A percentile compares a stretch with the other conserved stretches of the same genome.
These are phyloP conservation scores for Mystacornis crossleyi DNA, from an alignment of 2,113 vertebrate species.

Conservation along the genomic window DNA sequence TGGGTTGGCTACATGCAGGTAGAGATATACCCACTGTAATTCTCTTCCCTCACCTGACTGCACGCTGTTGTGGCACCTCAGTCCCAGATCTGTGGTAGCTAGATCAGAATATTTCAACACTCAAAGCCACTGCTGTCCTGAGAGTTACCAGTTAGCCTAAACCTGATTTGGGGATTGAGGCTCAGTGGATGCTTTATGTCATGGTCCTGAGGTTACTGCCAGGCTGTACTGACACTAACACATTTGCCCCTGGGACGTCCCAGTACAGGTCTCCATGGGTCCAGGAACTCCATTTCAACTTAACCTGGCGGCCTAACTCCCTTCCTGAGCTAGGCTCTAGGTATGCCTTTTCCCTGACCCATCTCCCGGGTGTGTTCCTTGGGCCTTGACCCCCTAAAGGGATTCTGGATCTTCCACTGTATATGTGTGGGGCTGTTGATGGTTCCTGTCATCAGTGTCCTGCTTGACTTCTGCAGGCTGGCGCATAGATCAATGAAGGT, in stretches of 20 bases:
- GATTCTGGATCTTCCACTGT: neutral
- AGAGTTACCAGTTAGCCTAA: neutral
- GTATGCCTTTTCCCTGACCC: neutral
- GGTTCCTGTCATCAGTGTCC: accelerated
- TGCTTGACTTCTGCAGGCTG: neutral
- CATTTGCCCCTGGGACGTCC: accelerated
- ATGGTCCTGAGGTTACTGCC: neutral
- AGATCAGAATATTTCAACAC: neutral
- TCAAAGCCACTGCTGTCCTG: neutral
- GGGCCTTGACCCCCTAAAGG: neutral
- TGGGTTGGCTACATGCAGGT: neutral
- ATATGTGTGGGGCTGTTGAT: neutral
- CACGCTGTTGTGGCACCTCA: neutral
- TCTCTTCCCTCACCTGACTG: neutral
- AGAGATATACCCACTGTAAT: neutral
- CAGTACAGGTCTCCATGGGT: accelerated
- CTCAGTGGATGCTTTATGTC: neutral
- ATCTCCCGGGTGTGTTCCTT: neutral
- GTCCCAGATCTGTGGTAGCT: neutral
- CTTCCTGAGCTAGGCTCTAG: neutral
- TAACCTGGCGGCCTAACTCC: neutral
- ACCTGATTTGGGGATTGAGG: neutral
- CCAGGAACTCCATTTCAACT: neutral
- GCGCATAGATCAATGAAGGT: accelerated
- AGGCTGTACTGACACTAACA: neutral